Evolutionary conservation across 1,140 invertebrate genomes (phyloP).

Genomic region (Leptonema lineaticorne): DNA sequence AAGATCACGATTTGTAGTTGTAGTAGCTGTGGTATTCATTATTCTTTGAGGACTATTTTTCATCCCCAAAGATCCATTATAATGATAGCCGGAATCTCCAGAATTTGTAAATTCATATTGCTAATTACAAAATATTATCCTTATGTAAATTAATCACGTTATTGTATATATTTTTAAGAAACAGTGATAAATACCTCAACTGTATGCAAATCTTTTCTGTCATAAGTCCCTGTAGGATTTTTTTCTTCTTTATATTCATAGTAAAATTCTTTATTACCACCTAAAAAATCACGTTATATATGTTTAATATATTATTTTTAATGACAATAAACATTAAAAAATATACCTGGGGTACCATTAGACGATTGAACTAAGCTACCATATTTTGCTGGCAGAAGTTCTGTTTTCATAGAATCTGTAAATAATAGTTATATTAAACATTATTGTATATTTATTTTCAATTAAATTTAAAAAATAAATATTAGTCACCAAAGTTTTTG

Average conservation of each 20-base stretch:
- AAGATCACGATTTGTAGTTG: conserved; percentile 48
- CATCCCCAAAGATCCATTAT: neutral
- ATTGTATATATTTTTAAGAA: neutral
- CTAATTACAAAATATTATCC: conserved; percentile 18
- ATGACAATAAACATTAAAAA: neutral
- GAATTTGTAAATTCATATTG: conserved; percentile 44
- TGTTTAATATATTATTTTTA: neutral
- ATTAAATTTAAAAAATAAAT: neutral
- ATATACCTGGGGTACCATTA: conserved; percentile 40
- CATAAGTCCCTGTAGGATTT: conserved; percentile 52
- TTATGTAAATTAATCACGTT: neutral
- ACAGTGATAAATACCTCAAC: conserved; percentile 50
- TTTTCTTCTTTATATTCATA: conserved; percentile 57
- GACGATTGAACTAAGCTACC: conserved; percentile 50
- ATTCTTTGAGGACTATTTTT: conserved; percentile 11
- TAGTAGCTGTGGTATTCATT: conserved; percentile 42
- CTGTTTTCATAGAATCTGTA: conserved; percentile 55
- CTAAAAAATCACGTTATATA: conserved; percentile 13
- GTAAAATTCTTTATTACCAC: conserved; percentile 52
- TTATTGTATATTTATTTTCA: neutral
- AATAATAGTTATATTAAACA: conserved; percentile 27
- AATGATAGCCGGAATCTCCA: conserved; percentile 47
- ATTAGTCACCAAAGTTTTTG: conserved; percentile 52
- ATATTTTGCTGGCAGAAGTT: conserved; percentile 54
- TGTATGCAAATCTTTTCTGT: conserved; percentile 53